Evolutionary conservation across 2,888 invertebrate species (phyloP), one percentile per base, ranked within the genome.

Genomic region (Brachylomia viminalis): DNA sequence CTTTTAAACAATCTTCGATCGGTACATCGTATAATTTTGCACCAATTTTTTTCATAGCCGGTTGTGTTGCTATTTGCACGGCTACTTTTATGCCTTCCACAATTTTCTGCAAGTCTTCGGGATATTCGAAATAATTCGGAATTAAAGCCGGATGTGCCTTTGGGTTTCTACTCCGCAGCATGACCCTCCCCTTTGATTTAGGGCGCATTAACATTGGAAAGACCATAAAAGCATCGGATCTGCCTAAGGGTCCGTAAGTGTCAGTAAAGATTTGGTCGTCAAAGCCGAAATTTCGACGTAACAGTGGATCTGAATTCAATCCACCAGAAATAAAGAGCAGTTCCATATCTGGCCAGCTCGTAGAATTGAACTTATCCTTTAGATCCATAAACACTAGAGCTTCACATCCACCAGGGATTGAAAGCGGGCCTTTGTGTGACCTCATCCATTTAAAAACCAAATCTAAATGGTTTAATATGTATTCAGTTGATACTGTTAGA

Each of bases 171-270:
- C 97, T 98, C 88, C 96, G 97, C n/a, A 99, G 95, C 92, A 95
- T 96, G 0, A 98, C 93, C 79, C 97, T 95, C 0, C 98, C 98
- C 84, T 96, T 96, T n/a, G 98, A 98, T 90, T 97, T 97, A 0
- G 98, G 98, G 82, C 98, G 96, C 92, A 98, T 97, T 52, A 98
- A 91, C 95, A 98, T 98, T 0, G 98, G 98, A 84, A 98, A 97
- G 1, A 98, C 93, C 96, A 96, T 96, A 75, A 96, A 97, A 0
- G 92, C 80, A 27, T 96, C 95, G n/a, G 91, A 87, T 85, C 91
- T 94, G 11, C 95, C 95, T 59, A 97, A 86, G 1, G 94, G 88
- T 2, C 93, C 92, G 81, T 94, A 97, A 0, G 96, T 96, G 2
- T 95, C 93, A 0, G 91, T 72, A 82, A 86, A 97, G 84, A 97